Evolutionary conservation across 2,888 invertebrate genomes (phyloP), one percentile per base, ranked within the genome.

Genomic region (Drosophila subsilvestris): DNA sequence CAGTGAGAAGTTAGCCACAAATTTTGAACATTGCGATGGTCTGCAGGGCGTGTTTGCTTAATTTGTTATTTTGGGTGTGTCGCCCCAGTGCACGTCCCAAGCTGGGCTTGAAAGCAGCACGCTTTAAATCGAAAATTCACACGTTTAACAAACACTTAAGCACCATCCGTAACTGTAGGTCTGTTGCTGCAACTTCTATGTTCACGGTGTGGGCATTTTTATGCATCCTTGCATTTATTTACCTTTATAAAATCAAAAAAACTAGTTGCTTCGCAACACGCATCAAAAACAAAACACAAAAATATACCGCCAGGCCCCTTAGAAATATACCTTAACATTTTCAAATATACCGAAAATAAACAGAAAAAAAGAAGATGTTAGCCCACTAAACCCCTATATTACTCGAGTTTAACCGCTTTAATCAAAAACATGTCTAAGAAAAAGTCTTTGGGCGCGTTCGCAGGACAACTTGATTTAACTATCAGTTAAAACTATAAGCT

Each of bases 11-110:
- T 32, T 14, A 17, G 4, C 3, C 50, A 17, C 17, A 20, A 18
- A 27, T n/a, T 20, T 50, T n/a, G 0, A 9, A 45, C n/a, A 43
- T 53, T 44, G 27, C 14, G 32, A 43, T 42, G 18, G 27, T 45
- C 17, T 43, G 10, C 20, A 32, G 82, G 85, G 85, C 79, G 83
- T 85, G 85, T 83, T 80, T 71, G 54, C 32, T 71, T 74, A 80
- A 80, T 85, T 82, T 79, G 72, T 75, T 75, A 65, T 77, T 84
- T 84, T 85, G 83, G 83, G 83, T 82, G 83, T 81, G 83, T 80
- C 78, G 60, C 51, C 29, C 32, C 10, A 43, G 7, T 2, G 37
- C 7, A 54, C 12, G 18, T 9, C 25, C 45, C 25, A 81, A 81
- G 73, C 68, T 58, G n/a, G 74, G 77, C 82, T 84, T 80, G 14